A percentile compares a stretch with the other conserved stretches of the same genome.
These are phyloP conservation scores for Platichthys flesus DNA, from an alignment of 2,113 vertebrate species.

Conservation along the genomic window DNA sequence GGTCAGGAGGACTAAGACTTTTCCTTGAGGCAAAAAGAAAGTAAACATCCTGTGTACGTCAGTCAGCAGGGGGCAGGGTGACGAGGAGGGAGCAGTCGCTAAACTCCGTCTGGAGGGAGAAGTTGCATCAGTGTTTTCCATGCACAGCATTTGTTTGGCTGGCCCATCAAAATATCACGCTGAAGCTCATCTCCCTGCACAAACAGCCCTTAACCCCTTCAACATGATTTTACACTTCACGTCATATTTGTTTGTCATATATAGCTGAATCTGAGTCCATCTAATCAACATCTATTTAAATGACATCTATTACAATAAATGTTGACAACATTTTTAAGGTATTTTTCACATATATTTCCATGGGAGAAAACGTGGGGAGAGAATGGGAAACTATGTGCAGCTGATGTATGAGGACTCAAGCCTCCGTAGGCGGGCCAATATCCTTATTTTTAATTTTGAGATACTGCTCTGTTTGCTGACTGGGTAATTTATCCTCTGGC, in stretches of 20 bases:
- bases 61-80: slow-evolving; percentile 54
- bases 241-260: too few species aligned
- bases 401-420: too few species aligned
- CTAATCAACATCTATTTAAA: too few species aligned
- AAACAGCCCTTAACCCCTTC: too few species aligned
- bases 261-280: too few species aligned
- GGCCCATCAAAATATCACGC: neutral
- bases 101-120: neutral
- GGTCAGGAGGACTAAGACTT: slow-evolving; percentile 75
- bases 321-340: too few species aligned
- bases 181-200: neutral
- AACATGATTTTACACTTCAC: too few species aligned
- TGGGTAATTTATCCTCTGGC: neutral
- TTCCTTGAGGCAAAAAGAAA: slow-evolving; percentile 62
- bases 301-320: too few species aligned
- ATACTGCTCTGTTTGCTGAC: neutral
- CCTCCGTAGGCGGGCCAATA: too few species aligned
- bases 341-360: too few species aligned
- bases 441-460: neutral
- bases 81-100: slow-evolving; percentile 14
- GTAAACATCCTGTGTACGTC: slow-evolving; percentile 75
- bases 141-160: neutral
- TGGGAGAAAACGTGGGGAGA: too few species aligned
- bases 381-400: too few species aligned
- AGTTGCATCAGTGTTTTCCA: neutral